These are phyloP conservation scores for Chamaea fasciata DNA, from an alignment of 2,113 vertebrate genomes.

Conservation along the genomic window DNA sequence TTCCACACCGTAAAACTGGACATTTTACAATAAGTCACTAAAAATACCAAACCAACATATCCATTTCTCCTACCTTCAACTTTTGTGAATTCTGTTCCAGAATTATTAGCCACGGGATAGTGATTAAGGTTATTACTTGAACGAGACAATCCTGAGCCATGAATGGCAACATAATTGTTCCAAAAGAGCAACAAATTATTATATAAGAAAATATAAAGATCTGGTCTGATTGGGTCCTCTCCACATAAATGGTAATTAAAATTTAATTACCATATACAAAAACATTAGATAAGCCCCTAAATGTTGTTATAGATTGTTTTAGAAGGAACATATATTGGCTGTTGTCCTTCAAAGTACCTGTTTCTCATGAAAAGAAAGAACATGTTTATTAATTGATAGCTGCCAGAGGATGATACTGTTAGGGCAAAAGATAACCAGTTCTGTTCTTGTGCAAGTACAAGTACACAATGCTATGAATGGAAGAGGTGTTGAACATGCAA, in stretches of 20 bases:
- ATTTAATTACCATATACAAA: not conserved
- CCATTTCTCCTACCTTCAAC: not conserved
- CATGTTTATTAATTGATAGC: not conserved
- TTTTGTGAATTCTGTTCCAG: not conserved
- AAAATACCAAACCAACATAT: not conserved
- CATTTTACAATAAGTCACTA: not conserved
- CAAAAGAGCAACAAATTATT: not conserved
- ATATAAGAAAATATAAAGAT: not conserved
- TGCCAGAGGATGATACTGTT: not conserved
- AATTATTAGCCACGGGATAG: not conserved
- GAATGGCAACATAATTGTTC: not conserved
- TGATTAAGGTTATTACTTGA: not conserved
- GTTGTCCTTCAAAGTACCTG: not conserved
- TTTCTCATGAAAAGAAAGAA: not conserved
- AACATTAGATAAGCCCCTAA: not conserved
- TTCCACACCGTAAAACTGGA: not conserved
- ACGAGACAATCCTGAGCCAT: not conserved
- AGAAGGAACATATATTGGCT: not conserved
- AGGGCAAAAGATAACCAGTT: not conserved
- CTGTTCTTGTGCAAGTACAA: not conserved
- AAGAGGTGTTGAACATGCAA: not conserved
- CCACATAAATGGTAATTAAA: not conserved
- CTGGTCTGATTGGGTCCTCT: accelerated
- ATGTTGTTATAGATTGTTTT: not conserved
- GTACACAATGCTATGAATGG: not conserved